Evolutionary conservation across 2,113 vertebrate genomes (phyloP).

Genomic region (Trichechus manatus): DNA sequence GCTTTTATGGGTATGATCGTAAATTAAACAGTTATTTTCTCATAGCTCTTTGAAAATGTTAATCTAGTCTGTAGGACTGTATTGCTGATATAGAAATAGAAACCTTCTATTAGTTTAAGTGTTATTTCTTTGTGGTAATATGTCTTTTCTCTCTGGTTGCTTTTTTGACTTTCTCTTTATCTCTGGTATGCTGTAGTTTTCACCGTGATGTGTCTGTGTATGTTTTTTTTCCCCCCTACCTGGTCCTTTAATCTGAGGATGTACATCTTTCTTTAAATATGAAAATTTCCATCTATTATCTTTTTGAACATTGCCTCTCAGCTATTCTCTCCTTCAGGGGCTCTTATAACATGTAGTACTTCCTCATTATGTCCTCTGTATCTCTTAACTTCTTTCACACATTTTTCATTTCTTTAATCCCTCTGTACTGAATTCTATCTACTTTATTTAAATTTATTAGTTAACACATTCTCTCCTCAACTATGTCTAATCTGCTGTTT

Average conservation of each 20-base stretch:
- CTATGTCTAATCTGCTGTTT: not conserved
- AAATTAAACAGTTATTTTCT: constrained; percentile 40
- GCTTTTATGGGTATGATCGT: constrained; percentile 11
- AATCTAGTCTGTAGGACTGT: constrained; percentile 2
- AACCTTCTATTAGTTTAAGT: not conserved
- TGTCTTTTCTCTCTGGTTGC: not conserved
- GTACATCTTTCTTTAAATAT: not conserved
- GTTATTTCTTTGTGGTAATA: not conserved
- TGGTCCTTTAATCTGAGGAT: constrained; percentile 19
- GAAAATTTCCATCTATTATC: not conserved
- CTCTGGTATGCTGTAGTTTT: not conserved
- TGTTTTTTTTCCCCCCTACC: not conserved
- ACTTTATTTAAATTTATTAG: constrained; percentile 16
- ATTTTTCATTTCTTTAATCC: constrained; percentile 14
- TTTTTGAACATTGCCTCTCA: not conserved
- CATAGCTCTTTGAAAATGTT: constrained; percentile 9
- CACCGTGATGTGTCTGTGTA: not conserved
- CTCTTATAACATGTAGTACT: not conserved
- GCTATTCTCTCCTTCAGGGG: not conserved
- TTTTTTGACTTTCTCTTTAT: not conserved
- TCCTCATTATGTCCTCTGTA: not conserved
- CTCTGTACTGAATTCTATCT: not conserved
- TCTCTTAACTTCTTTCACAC: not conserved
- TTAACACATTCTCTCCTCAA: not conserved
- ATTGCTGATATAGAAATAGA: not conserved